Evolutionary conservation across 2,797 vertebrate genomes (phyloP), one percentile per base, ranked within the genome.

Genomic region (Silurus aristotelis): DNA sequence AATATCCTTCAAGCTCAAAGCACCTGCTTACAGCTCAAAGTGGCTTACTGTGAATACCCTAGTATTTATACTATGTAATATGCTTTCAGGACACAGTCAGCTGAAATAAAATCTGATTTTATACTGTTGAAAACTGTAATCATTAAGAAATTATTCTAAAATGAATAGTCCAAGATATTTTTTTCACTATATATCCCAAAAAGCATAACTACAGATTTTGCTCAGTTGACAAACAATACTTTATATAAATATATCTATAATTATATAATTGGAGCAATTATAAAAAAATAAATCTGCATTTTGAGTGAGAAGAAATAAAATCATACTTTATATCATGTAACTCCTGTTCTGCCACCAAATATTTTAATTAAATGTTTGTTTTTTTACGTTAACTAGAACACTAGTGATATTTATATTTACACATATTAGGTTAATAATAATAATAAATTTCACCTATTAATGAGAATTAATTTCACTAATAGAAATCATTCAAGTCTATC

Each of bases 1-100:
- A 77, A 61, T 78, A 61, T 43, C 27, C 56, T 20, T 61, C 61
- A 66, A 66, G 22, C 14, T 80, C 73, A 58, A 27, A 56, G 8
- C n/a, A 52, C 43, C 71, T 52, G 75, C 75, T 78, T 78, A 78
- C 19, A 60, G 19, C 56, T 78, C 27, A 61, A 61, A 78, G 27
- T 3, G 43, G 27, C 75, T 78, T 38, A 78, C 25, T 60, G 8
- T 60, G 31, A 78, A 14, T 61, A 60, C 17, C 17, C 9, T 60
- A 61, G 61, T 78, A 78, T n/a, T 38, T 31, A 76, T 76, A 10
- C n/a, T 56, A 25, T 27, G 20, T 60, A 48, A 20, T 60, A 46
- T 25, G 13, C 71, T 77, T 58, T 7, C 25, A 77, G 9, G 73
- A 77, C 25, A 60, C 58, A 58, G 58, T 77, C 25, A 31, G 9